These are phyloP conservation scores for Acholoe squamosa DNA, from an alignment of 2,888 invertebrate genomes.

Conservation along the genomic window DNA sequence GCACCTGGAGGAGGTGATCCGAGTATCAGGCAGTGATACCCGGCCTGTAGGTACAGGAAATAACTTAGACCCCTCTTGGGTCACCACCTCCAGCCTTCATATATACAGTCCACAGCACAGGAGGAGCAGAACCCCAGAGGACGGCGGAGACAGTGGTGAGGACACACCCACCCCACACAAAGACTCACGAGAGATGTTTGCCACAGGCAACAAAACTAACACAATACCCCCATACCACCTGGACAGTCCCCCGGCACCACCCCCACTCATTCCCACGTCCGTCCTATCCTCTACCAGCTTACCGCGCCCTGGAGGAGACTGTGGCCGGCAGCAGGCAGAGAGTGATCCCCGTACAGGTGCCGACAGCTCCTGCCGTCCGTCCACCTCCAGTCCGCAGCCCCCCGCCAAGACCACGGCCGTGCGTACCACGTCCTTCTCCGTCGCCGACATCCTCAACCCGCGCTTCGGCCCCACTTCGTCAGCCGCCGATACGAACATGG, in stretches of 20 bases:
- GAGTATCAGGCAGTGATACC: background rate
- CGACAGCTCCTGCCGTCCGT: background rate
- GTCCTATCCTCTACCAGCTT: background rate
- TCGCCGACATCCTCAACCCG: slow-evolving; percentile 54
- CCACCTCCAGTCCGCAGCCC: background rate
- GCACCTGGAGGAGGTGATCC: background rate
- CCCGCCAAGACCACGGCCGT: background rate
- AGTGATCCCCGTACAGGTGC: background rate
- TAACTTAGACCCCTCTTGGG: background rate
- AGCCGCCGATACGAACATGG: background rate
- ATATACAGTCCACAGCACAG: background rate
- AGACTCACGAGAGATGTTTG: background rate
- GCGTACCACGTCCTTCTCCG: slow-evolving; percentile 50
- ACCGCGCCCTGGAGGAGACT: background rate
- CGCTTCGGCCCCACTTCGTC: background rate
- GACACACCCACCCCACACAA: background rate
- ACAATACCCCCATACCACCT: background rate
- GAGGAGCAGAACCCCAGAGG: background rate
- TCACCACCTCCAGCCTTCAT: background rate
- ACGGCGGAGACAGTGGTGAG: background rate
- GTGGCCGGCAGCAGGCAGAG: background rate
- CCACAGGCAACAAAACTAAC: background rate
- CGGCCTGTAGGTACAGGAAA: background rate
- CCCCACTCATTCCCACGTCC: slow-evolving; percentile 49
- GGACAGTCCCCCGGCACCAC: background rate